Evolutionary conservation across 2,797 vertebrate species (phyloP).

Genomic region (Crossoptilon crossoptilon): DNA sequence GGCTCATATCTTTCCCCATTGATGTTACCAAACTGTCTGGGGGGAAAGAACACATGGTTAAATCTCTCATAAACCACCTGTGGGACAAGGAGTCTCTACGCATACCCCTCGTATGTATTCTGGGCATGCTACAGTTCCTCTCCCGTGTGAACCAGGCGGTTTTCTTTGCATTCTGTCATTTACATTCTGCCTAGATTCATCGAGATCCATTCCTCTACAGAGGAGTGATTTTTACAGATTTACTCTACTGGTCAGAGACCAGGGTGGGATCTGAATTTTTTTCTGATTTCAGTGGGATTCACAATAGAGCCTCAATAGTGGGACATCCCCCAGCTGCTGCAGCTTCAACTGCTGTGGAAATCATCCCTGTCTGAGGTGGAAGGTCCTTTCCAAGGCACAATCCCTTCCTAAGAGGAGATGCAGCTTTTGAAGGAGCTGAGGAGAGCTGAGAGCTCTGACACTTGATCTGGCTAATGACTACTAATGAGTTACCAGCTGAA

Average conservation of each 20-base stretch:
- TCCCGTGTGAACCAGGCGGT: background rate
- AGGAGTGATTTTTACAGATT: conserved; percentile 30
- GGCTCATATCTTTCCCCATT: background rate
- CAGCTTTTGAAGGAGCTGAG: background rate
- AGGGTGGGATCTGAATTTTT: background rate
- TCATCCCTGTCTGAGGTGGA: background rate
- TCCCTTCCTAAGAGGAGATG: background rate
- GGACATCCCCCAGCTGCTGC: background rate
- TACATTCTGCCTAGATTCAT: background rate
- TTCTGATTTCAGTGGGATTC: background rate
- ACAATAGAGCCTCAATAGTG: background rate
- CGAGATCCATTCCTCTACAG: background rate
- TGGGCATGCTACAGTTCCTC: background rate
- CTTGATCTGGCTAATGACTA: background rate
- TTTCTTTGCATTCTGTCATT: conserved; percentile 26
- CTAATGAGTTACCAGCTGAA: conserved; percentile 10
- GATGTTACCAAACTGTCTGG: background rate
- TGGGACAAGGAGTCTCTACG: background rate
- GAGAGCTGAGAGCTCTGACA: background rate
- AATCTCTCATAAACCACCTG: background rate
- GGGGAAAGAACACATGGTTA: background rate
- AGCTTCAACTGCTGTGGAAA: background rate
- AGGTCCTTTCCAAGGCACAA: background rate
- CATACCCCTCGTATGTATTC: background rate
- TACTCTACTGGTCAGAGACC: background rate